These are phyloP conservation scores for Philopedon plagiatum DNA, from an alignment of 2,888 invertebrate genomes.

Conservation along the genomic window DNA sequence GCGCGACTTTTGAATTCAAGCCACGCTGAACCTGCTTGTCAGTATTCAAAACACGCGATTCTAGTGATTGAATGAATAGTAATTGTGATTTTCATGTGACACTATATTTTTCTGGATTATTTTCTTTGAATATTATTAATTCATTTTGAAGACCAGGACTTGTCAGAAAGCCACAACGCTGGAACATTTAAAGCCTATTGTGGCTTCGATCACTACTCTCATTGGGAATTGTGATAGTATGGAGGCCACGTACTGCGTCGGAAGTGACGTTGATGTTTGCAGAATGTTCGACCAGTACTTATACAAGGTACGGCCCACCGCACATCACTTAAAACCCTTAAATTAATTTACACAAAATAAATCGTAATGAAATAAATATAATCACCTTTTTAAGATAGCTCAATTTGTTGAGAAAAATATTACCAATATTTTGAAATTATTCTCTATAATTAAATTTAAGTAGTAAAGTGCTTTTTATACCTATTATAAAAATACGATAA, in stretches of 20 bases:
- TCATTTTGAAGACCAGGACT: conserved; percentile 59
- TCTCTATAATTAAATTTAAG: no score
- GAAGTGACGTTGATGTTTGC: conserved; percentile 74
- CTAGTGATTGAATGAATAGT: conserved; percentile 21
- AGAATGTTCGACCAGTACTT: conserved; percentile 79
- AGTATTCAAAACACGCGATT: conserved; percentile 34
- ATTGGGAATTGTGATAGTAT: conserved; percentile 72
- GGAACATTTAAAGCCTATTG: conserved; percentile 71
- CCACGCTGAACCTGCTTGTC: no score
- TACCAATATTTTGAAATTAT: no score
- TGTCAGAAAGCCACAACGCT: conserved; percentile 66
- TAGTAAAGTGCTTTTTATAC: no score
- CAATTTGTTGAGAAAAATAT: no score
- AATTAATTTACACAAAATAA: no score
- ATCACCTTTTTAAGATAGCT: no score
- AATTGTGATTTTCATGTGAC: conserved; percentile 38
- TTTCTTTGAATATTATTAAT: conserved; percentile 31
- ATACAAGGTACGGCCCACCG: conserved; percentile 72
- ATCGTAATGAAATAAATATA: no score
- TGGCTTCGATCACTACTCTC: conserved; percentile 70
- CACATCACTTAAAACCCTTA: not conserved
- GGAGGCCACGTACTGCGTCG: conserved; percentile 77
- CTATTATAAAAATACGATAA: no score
- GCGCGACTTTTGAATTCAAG: conserved; percentile 15
- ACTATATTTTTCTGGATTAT: conserved; percentile 34